Conservation (phyloP, 2,888 invertebrate genomes). For the Cryptocephalus primarius region DNA sequence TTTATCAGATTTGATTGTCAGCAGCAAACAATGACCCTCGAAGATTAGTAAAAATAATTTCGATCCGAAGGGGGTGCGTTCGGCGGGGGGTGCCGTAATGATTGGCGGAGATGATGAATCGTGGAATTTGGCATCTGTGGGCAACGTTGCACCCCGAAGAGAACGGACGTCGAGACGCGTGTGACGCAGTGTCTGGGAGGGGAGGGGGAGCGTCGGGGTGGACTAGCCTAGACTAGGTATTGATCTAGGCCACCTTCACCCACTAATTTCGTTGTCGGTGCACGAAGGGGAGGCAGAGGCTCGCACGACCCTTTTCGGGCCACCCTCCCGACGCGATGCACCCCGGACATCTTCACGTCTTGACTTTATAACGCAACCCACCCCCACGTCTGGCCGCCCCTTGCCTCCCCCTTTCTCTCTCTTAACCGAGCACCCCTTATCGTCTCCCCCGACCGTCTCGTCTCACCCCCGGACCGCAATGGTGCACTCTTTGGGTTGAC, state of each 20-base stretch:
- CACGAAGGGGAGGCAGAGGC: slow-evolving; percentile 14
- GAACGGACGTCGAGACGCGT: slow-evolving; percentile 9
- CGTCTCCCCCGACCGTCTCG: not conserved
- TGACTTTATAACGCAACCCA: slow-evolving; percentile 15
- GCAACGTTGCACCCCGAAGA: slow-evolving; percentile 8
- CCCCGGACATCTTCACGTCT: slow-evolving; percentile 21
- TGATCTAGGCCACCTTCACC: slow-evolving; percentile 39
- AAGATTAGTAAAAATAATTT: too few species aligned
- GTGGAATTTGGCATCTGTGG: not conserved
- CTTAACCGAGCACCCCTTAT: not conserved
- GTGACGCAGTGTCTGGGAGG: slow-evolving; percentile 22
- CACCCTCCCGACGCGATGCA: slow-evolving; percentile 18
- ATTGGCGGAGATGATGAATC: too few species aligned
- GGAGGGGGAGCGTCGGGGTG: slow-evolving; percentile 15
- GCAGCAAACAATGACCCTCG: too few species aligned
- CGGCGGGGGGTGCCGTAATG: not conserved
- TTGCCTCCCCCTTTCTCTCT: not conserved
- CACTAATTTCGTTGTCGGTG: slow-evolving; percentile 35
- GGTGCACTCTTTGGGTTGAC: not conserved
- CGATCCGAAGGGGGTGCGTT: not conserved
- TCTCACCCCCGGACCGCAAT: not conserved
- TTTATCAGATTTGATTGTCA: too few species aligned
- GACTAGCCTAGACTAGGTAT: slow-evolving; percentile 37
- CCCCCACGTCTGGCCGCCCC: slow-evolving; percentile 2
- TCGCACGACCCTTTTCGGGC: slow-evolving; percentile 7